These are phyloP conservation scores for Exephanes ischioxanthus DNA, from an alignment of 2,888 invertebrate genomes.

Conservation along the genomic window DNA sequence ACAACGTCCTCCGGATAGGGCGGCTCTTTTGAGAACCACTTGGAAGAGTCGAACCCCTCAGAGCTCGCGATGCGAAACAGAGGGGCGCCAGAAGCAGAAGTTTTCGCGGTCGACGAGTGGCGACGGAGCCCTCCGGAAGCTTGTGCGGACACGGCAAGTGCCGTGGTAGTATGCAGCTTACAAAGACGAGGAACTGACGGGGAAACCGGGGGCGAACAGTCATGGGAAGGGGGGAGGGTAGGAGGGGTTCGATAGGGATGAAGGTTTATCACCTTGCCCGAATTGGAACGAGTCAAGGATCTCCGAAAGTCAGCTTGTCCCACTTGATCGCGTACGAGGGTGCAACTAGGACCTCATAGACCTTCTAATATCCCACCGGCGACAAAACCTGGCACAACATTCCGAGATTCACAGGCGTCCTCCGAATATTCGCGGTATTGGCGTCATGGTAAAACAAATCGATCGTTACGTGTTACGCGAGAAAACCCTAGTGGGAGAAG, in stretches of 20 bases:
- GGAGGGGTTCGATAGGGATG: constrained; percentile 60
- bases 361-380: neutral
- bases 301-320: constrained; percentile 26
- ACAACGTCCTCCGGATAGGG: neutral
- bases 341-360: constrained; percentile 17
- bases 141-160: constrained; percentile 57
- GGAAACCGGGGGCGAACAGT: neutral
- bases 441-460: neutral
- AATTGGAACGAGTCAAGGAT: constrained; percentile 68
- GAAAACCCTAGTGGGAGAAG: no score
- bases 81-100: constrained; percentile 37
- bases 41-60: constrained; percentile 16
- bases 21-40: constrained; percentile 56
- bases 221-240: neutral
- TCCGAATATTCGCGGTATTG: neutral
- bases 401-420: constrained; percentile 27
- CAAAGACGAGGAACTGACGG: constrained; percentile 22
- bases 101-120: constrained; percentile 63
- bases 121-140: constrained; percentile 55
- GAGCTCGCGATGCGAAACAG: neutral
- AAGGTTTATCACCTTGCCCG: constrained; percentile 46
- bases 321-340: constrained; percentile 11
- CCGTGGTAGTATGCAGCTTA: constrained; percentile 51
- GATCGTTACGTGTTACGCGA: neutral
- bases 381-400: constrained; percentile 22